These are phyloP conservation scores for Python bivittatus DNA, from an alignment of 2,113 vertebrate genomes.

Conservation along the genomic window DNA sequence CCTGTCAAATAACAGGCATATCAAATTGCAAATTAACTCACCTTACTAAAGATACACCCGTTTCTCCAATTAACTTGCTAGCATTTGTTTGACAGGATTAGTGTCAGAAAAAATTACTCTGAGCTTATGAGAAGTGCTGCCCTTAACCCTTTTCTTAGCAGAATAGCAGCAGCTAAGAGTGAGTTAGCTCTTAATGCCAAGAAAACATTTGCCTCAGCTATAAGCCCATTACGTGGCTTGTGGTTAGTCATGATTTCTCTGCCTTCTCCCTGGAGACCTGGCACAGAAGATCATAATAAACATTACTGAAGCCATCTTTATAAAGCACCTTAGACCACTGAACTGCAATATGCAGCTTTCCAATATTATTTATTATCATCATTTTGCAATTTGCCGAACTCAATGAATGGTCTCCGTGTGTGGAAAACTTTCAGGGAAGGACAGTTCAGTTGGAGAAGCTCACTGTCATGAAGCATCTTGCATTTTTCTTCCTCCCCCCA, in stretches of 20 bases:
- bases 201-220: no score
- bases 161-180: background rate
- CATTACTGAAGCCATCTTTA: background rate
- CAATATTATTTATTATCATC: background rate
- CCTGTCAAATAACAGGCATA: conserved; percentile 22
- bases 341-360: background rate
- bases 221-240: background rate
- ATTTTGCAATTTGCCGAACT: background rate
- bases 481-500: background rate
- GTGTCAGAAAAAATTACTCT: background rate
- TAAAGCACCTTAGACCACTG: background rate
- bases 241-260: background rate
- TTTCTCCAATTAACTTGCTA: conserved; percentile 4
- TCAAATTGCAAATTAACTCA: conserved; percentile 3
- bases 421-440: background rate
- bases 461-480: background rate
- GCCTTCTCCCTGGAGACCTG: background rate
- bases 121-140: background rate
- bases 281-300: background rate
- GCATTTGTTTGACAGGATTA: conserved; percentile 25
- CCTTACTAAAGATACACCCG: conserved; percentile 31
- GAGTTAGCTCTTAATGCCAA: no score
- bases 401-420: background rate
- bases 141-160: background rate
- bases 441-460: background rate